A percentile compares a stretch with the other conserved stretches of the same genome.
Evolutionary conservation across 2,888 invertebrate genomes (phyloP).

Genomic region (Yponomeuta cagnagella): DNA sequence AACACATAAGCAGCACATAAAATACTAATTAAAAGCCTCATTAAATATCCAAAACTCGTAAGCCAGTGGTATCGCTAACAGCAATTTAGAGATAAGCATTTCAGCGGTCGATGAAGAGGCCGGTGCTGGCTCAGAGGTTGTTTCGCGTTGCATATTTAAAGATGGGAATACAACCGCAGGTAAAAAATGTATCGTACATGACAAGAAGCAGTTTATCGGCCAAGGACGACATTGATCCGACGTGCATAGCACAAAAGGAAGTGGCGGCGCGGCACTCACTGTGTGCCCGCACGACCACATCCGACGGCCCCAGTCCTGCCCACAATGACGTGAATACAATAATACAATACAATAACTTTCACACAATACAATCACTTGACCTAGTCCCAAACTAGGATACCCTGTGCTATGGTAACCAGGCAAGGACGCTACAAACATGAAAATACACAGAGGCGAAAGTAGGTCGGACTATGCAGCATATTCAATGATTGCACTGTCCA

Average conservation of each 20-base stretch:
- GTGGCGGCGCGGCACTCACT: constrained; percentile 25
- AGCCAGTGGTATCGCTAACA: not conserved
- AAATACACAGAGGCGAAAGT: constrained; percentile 7
- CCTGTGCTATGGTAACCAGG: no score
- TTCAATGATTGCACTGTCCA: constrained; percentile 8
- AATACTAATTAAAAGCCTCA: not conserved
- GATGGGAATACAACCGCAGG: not conserved
- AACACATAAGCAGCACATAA: not conserved
- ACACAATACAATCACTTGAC: no score
- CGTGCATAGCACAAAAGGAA: constrained; percentile 33
- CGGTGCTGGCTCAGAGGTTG: not conserved
- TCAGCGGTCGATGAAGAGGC: not conserved
- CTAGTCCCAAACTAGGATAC: no score
- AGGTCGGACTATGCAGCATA: constrained; percentile 4
- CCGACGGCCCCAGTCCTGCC: constrained; percentile 4
- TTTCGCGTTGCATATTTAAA: not conserved
- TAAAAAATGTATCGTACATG: constrained; percentile 9
- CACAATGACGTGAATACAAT: constrained; percentile 10
- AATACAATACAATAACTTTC: no score
- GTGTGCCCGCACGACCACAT: not conserved
- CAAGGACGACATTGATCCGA: constrained; percentile 46
- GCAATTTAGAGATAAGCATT: not conserved
- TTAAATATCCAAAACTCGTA: not conserved
- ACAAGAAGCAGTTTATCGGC: constrained; percentile 57
- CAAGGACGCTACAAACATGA: no score